Conservation (phyloP, 2,797 vertebrate species). For the Sebastes elongatus region DNA sequence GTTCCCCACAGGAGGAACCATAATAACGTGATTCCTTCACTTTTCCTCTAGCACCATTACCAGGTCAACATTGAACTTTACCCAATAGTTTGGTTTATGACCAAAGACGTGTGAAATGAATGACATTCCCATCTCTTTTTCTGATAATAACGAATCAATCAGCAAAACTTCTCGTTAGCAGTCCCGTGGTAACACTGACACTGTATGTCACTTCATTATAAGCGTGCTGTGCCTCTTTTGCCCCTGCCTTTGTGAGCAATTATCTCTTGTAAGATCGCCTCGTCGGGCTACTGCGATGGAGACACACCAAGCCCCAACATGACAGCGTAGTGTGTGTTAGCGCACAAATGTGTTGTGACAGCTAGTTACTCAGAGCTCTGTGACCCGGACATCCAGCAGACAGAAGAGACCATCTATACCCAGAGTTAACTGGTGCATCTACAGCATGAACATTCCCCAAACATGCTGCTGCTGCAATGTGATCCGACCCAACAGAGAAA, state of each 20-base stretch:
- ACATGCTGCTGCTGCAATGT: background rate
- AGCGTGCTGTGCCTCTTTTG: background rate
- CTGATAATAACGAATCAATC: background rate
- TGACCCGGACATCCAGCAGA: conserved; percentile 16
- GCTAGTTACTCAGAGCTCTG: conserved; percentile 13
- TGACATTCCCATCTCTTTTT: background rate
- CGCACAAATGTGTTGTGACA: conserved; percentile 27
- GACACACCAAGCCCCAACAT: background rate
- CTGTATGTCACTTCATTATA: background rate
- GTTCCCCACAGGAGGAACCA: too few relatives aligned
- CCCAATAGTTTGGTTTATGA: background rate
- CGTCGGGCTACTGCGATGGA: background rate
- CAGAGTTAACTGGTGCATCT: conserved; percentile 1
- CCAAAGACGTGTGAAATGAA: background rate
- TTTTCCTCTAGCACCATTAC: too few relatives aligned
- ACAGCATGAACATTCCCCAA: background rate
- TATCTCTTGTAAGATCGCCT: background rate
- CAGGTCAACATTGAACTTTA: background rate
- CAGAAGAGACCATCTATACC: conserved; percentile 5
- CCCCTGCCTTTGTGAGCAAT: background rate
- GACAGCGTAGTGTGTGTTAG: background rate
- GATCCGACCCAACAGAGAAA: conserved; percentile 3
- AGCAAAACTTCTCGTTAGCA: background rate
- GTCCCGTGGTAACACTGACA: background rate
- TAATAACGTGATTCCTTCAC: background rate